phyloP scores from a whole-genome alignment of 2,113 vertebrate species.

The Limnothrissa miodon region DNA sequence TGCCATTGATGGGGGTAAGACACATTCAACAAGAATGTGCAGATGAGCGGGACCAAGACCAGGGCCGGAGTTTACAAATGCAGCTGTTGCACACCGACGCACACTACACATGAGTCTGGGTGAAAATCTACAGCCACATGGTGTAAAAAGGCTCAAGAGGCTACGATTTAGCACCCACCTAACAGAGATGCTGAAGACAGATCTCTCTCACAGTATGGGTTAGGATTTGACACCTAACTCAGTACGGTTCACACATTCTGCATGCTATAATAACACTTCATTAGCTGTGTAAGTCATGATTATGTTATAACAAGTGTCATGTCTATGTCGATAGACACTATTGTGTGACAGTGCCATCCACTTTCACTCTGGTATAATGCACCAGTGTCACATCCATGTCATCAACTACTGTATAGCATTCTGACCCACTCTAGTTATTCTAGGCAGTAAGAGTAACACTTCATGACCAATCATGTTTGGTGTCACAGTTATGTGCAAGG shows the following conservation, averaged over 20 bases:
- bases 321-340: neutral
- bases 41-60: slow-evolving; percentile 52
- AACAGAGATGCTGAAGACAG: neutral
- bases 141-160: neutral
- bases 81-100: slow-evolving; percentile 39
- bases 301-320: neutral
- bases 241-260: neutral
- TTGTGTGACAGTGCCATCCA: neutral
- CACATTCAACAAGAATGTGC: slow-evolving; percentile 55
- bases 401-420: too few relatives aligned
- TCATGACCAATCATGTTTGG: neutral
- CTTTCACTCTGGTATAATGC: too few relatives aligned
- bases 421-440: neutral
- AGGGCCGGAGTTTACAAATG: slow-evolving; percentile 46
- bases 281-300: neutral
- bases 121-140: neutral
- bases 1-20: slow-evolving; percentile 67
- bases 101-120: neutral
- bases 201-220: neutral
- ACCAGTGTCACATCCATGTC: too few relatives aligned
- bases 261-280: too few relatives aligned
- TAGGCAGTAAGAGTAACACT: neutral
- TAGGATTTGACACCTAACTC: neutral
- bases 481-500: neutral
- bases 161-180: neutral